Conservation (phyloP, 2,113 vertebrate genomes). For the Girardinichthys multiradiatus region DNA sequence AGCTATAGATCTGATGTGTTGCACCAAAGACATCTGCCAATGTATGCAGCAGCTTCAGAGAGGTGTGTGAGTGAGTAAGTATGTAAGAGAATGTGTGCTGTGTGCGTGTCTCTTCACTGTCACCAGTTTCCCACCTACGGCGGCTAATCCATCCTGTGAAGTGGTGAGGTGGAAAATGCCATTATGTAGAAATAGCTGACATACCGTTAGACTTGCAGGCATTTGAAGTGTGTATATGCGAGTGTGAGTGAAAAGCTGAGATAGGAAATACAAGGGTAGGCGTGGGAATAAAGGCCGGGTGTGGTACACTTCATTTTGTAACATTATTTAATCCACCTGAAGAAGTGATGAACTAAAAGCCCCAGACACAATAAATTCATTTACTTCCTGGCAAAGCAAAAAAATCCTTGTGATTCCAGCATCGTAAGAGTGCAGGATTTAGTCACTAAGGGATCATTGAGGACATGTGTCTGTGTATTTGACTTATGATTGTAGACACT, state of each 20-base stretch:
- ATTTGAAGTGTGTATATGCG: slow-evolving; percentile 26
- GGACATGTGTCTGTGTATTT: background rate
- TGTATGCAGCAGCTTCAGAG: slow-evolving; percentile 23
- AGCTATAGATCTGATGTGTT: slow-evolving; percentile 30
- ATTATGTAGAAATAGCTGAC: slow-evolving; percentile 76
- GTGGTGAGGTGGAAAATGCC: slow-evolving; percentile 75
- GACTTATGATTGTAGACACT: slow-evolving; percentile 5
- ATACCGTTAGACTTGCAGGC: slow-evolving; percentile 60
- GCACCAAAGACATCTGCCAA: slow-evolving; percentile 34
- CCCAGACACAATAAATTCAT: slow-evolving; percentile 19
- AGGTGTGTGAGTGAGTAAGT: slow-evolving; percentile 4
- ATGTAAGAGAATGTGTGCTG: slow-evolving; percentile 1
- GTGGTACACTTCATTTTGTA: slow-evolving; percentile 58
- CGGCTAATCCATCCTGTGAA: slow-evolving; percentile 76
- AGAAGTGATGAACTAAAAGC: slow-evolving; percentile 52
- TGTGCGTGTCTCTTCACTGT: slow-evolving; percentile 45
- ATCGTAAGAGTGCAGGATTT: slow-evolving; percentile 21
- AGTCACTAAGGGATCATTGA: slow-evolving; percentile 4
- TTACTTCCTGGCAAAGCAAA: background rate
- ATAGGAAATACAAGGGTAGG: slow-evolving; percentile 42
- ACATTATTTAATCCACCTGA: slow-evolving; percentile 67
- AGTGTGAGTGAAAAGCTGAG: slow-evolving; percentile 30
- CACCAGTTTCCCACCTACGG: slow-evolving; percentile 69
- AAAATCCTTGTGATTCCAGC: slow-evolving; percentile 24
- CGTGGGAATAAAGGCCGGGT: slow-evolving; percentile 30